A percentile compares a stretch with the other conserved stretches of the same genome.
Evolutionary conservation across 1,140 invertebrate species (phyloP).

Genomic region (Maconellicoccus hirsutus): DNA sequence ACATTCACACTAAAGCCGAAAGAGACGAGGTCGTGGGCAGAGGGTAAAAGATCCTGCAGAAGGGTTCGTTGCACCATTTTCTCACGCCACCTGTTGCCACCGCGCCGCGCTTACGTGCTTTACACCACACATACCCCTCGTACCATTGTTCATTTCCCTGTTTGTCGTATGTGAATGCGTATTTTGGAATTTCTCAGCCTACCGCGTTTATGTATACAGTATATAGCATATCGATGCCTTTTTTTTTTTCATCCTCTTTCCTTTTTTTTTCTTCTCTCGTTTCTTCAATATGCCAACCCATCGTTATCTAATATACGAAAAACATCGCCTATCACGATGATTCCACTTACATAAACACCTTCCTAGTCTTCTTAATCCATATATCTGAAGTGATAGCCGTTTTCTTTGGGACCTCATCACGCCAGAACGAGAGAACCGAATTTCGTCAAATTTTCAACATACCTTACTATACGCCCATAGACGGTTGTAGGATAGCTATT

Average conservation of each 20-base stretch:
- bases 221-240: no score
- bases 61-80: conserved; percentile 7
- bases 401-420: no score
- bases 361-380: no score
- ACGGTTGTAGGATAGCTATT: no score
- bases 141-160: background rate
- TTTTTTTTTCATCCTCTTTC: background rate
- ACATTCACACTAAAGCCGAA: background rate
- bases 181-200: conserved; percentile 8
- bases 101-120: background rate
- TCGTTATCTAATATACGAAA: background rate
- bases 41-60: background rate
- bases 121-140: background rate
- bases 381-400: no score
- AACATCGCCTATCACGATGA: background rate
- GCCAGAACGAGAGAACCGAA: no score
- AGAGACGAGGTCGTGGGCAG: conserved; percentile 1
- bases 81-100: conserved; percentile 6
- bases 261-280: background rate
- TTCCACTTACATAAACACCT: background rate
- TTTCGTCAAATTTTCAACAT: no score
- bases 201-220: background rate
- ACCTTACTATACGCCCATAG: no score
- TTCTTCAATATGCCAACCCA: background rate
- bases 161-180: conserved; percentile 3